Base-by-base conservation (phyloP, 2,797 vertebrate species). In the Gallinago stenura region DNA sequence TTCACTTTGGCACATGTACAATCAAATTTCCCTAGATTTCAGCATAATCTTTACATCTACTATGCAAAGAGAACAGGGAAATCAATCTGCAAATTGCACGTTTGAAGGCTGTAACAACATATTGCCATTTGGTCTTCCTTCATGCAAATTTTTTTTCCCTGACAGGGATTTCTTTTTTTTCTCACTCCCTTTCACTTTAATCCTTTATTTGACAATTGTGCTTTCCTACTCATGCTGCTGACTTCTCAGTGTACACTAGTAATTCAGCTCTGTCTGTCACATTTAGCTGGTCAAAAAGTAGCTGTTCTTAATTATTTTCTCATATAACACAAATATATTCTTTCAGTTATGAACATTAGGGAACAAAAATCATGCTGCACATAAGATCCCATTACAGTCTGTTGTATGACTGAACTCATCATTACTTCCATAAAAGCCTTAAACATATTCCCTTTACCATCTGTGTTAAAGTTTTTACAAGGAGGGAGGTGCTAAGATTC, bases 1-100 rank as follows among this genome's bases (percentile, higher is more conserved):
- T 94, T 97, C 91, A 73, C 21, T 41, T 31, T 97, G 96, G 89
- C 92, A 94, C 82, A 92, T 64, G 73, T 96, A 93, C 90, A 95
- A 89, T 95, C 93, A 94, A 83, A 90, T 87, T 97, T 92, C 94
- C 78, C 92, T 65, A 93, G 87, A 96, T 97, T 97, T 96, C 94
- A 94, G 89, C 91, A 96, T 96, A 96, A 96, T 98, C 90, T 97
- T 97, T 97, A 48, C 68, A 94, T 96, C 91, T 96, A 93, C 69
- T 95, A 43, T 93, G 87, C 69, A 96, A 84, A 96, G 95, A 94
- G 80, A 93, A 56, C 19, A 92, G 78, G 81, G 80, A 95, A 95
- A 97, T 92, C 80, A 95, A 78, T 96, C 76, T 95, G 76, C 30
- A 92, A 93, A 77, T 95, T 91, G 70, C 33, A 71, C 6, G 9